These are phyloP conservation scores for Epinotia ramella DNA, from an alignment of 2,888 invertebrate species.

Conservation along the genomic window DNA sequence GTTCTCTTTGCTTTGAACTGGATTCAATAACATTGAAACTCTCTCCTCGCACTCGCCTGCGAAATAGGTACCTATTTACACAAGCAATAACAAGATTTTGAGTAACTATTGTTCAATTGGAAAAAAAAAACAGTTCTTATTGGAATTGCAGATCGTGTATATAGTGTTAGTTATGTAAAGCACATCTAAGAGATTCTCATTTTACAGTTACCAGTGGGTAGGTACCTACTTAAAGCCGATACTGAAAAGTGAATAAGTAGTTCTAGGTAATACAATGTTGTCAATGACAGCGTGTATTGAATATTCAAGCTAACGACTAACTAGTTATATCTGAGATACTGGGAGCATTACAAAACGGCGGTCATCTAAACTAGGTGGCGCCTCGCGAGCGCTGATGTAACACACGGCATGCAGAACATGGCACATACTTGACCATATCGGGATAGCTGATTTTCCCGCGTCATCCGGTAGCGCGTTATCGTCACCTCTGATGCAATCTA, in stretches of 20 bases:
- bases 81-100: constrained; percentile 9
- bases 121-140: constrained; percentile 14
- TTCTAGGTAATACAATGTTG: constrained; percentile 2
- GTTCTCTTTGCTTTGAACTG: constrained; percentile 69
- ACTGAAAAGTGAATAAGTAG: neutral
- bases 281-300: neutral
- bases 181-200: neutral
- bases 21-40: constrained; percentile 62
- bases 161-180: neutral
- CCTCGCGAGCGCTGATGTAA: constrained; percentile 60
- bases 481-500: constrained; percentile 63
- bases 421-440: constrained; percentile 64
- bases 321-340: neutral
- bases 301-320: neutral
- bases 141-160: constrained; percentile 11
- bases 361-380: constrained; percentile 60
- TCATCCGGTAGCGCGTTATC: constrained; percentile 62
- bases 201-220: neutral
- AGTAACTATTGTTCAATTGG: constrained; percentile 1
- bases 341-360: constrained; percentile 27
- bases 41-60: constrained; percentile 46
- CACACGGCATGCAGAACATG: constrained; percentile 47
- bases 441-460: constrained; percentile 67
- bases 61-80: constrained; percentile 11
- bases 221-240: neutral